Conservation (phyloP, 2,797 vertebrate genomes). For the Danio aesculapii region DNA sequence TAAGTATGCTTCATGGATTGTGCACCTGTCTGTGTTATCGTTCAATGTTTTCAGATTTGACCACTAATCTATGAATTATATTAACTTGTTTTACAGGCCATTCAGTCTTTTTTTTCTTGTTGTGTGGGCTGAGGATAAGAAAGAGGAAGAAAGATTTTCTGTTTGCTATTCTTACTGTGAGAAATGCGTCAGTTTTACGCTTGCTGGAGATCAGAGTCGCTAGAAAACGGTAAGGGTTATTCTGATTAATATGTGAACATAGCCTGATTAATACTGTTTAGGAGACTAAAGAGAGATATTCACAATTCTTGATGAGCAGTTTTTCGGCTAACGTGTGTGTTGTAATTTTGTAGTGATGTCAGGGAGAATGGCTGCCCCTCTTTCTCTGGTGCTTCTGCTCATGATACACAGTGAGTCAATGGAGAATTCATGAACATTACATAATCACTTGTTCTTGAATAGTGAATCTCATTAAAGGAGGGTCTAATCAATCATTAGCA, state of each 20-base stretch:
- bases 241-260: background rate
- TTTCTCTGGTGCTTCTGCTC: constrained; percentile 17
- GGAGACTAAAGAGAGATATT: background rate
- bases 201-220: background rate
- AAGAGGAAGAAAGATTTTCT: constrained; percentile 2
- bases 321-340: background rate
- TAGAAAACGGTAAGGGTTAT: background rate
- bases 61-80: too few species aligned
- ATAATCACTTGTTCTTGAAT: background rate
- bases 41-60: too few species aligned
- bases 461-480: too few species aligned
- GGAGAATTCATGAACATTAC: background rate
- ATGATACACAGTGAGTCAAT: background rate
- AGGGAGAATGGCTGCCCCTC: background rate
- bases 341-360: background rate
- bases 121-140: background rate
- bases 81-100: too few species aligned
- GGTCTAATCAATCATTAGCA: too few species aligned
- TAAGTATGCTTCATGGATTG: too few species aligned
- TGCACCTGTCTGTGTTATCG: too few species aligned
- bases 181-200: background rate
- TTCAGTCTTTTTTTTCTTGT: too few species aligned
- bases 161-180: background rate
- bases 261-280: background rate
- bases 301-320: background rate